These are phyloP conservation scores for Podabrus alpinus DNA, from an alignment of 2,888 invertebrate genomes.

Conservation along the genomic window DNA sequence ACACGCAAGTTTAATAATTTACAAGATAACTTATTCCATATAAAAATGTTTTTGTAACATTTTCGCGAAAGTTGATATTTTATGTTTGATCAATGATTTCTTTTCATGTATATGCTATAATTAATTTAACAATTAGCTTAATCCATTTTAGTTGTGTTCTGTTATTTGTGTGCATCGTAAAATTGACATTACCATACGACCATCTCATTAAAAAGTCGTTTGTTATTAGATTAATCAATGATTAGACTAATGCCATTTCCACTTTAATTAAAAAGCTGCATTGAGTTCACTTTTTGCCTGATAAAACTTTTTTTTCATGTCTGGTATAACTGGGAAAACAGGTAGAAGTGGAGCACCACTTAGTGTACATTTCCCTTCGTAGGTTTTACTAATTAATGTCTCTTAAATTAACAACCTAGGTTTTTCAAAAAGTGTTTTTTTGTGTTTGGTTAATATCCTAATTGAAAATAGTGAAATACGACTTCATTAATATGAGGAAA, in stretches of 20 bases:
- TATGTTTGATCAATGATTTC: not conserved
- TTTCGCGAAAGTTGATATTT: not conserved
- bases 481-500: not conserved
- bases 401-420: not conserved
- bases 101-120: not conserved
- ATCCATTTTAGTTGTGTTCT: not conserved
- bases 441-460: not conserved
- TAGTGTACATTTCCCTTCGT: not conserved
- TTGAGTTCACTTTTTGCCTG: not conserved
- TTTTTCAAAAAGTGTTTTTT: not conserved
- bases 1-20: not conserved
- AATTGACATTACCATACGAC: not conserved
- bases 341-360: not conserved
- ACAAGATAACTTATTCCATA: not conserved
- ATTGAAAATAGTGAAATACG: not conserved
- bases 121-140: not conserved
- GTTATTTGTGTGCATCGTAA: not conserved
- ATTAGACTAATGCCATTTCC: not conserved
- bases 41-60: not conserved
- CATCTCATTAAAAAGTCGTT: not conserved
- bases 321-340: not conserved
- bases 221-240: slow-evolving; percentile 2
- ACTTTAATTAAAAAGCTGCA: slow-evolving; percentile 15
- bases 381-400: not conserved
- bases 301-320: not conserved